A percentile compares a stretch with the other conserved stretches of the same genome.
These are phyloP conservation scores for Tamandua tetradactyla DNA, from an alignment of 2,797 vertebrate species.

Conservation along the genomic window DNA sequence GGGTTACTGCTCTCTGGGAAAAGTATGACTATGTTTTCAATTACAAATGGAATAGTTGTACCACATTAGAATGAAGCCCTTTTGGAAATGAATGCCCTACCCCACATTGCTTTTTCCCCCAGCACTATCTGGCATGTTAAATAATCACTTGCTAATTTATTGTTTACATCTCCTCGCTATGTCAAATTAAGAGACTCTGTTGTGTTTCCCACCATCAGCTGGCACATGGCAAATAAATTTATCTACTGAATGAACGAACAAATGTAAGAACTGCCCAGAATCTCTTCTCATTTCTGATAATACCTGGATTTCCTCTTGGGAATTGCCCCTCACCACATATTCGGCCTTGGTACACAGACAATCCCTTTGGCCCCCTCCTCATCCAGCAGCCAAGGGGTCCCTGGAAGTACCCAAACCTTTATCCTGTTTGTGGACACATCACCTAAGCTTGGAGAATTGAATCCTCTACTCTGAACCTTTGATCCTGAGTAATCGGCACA, in stretches of 20 bases:
- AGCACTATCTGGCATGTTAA: background rate
- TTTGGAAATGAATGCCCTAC: background rate
- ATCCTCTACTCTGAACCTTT: background rate
- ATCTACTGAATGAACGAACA: no score
- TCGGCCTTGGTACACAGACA: background rate
- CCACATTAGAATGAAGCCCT: background rate
- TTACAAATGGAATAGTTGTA: background rate
- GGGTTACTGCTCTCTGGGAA: background rate
- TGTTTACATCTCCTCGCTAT: background rate
- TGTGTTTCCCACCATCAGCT: background rate
- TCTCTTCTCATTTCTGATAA: background rate
- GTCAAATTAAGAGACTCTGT: background rate
- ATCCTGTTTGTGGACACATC: background rate
- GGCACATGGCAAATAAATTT: fast-evolving
- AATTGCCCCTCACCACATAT: fast-evolving
- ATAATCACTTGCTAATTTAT: background rate
- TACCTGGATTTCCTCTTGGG: background rate
- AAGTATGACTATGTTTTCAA: background rate
- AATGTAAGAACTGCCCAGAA: background rate
- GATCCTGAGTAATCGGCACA: background rate
- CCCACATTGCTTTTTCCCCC: background rate
- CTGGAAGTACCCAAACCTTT: background rate
- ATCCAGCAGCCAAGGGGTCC: no score
- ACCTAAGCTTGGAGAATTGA: background rate
- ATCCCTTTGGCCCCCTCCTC: background rate